Conservation (phyloP, 2,888 invertebrate genomes). For the Ceraclea dissimilis region DNA sequence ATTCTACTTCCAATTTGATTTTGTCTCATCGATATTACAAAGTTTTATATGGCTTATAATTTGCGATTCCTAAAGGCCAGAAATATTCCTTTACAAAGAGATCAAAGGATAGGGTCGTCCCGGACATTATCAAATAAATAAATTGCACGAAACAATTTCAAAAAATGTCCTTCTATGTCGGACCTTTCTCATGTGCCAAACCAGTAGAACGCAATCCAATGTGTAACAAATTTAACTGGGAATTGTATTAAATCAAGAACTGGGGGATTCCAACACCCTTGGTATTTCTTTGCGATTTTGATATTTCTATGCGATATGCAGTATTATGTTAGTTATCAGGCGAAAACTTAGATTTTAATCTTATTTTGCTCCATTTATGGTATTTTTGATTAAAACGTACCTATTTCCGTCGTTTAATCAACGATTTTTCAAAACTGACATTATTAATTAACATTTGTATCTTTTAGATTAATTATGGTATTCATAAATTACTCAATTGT, state of each 20-base stretch:
- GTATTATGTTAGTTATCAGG: no score
- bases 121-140: constrained; percentile 1
- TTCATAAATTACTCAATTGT: no score
- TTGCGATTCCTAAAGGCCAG: background rate
- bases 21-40: background rate
- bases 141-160: background rate
- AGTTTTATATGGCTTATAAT: background rate
- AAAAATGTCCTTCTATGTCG: background rate
- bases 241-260: background rate
- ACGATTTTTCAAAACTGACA: no score
- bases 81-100: background rate
- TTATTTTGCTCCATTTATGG: no score
- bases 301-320: no score
- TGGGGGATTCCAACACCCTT: no score
- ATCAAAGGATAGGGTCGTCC: background rate
- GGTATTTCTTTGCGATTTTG: background rate
- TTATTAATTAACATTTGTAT: no score
- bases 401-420: no score
- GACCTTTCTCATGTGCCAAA: constrained; percentile 3
- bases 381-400: no score
- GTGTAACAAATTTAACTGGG: background rate
- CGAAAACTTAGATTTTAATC: no score
- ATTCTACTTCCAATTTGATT: background rate
- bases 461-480: no score
- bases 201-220: background rate